Conservation (phyloP, 1,140 invertebrate species). For the Luehdorfia chinensis region DNA sequence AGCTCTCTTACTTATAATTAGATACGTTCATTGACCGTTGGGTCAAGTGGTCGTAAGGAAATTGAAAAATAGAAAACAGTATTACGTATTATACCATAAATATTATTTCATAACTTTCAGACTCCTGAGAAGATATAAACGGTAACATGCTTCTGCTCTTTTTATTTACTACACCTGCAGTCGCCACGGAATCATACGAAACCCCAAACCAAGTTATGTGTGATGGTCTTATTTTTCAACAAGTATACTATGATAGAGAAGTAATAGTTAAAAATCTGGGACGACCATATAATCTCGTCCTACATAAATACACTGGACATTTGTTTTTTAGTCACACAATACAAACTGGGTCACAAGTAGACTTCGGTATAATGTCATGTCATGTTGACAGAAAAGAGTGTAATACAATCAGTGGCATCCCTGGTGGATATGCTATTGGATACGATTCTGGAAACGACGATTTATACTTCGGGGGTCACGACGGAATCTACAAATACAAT, state of each 20-base stretch:
- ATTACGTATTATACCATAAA: too few species aligned
- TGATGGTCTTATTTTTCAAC: constrained; percentile 46
- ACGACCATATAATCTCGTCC: constrained; percentile 47
- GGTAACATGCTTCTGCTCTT: too few species aligned
- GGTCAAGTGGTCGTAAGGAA: too few species aligned
- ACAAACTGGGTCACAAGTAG: constrained; percentile 35
- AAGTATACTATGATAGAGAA: constrained; percentile 52
- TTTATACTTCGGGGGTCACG: constrained; percentile 57
- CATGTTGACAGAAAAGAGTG: constrained; percentile 36
- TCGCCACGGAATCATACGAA: too few species aligned
- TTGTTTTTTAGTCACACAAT: constrained; percentile 58
- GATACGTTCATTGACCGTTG: too few species aligned
- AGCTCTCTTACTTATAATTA: too few species aligned
- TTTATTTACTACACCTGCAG: too few species aligned
- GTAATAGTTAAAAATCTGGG: constrained; percentile 36
- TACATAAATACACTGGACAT: constrained; percentile 47
- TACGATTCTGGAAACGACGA: constrained; percentile 56
- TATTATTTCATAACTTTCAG: too few species aligned
- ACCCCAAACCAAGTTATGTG: constrained; percentile 21
- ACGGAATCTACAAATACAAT: constrained; percentile 64
- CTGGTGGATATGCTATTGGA: constrained; percentile 54
- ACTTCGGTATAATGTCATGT: constrained; percentile 49
- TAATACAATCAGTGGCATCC: constrained; percentile 30
- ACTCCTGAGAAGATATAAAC: too few species aligned
- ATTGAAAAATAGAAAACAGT: too few species aligned